phyloP scores from a whole-genome alignment of 2,888 invertebrate species.

The Drosophila seclusa region DNA sequence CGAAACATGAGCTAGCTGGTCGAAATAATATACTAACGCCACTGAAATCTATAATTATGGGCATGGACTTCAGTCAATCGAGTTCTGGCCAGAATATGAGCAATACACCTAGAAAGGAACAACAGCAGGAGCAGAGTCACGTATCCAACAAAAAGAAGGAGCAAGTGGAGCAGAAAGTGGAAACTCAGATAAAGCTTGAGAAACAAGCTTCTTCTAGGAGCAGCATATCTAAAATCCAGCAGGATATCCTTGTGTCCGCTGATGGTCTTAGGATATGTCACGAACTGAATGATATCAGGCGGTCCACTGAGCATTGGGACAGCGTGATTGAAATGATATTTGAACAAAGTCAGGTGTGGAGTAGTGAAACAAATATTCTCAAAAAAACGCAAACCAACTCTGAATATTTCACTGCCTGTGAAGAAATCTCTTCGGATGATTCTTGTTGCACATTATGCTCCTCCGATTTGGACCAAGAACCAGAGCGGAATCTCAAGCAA shows the following conservation, averaged over 20 bases:
- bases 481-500: not conserved
- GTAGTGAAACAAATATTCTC: not conserved
- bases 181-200: not conserved
- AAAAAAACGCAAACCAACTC: not conserved
- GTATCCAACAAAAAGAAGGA: not conserved
- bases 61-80: not conserved
- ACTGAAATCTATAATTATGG: constrained; percentile 28
- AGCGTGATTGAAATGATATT: constrained; percentile 16
- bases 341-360: not conserved
- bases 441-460: not conserved
- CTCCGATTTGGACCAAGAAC: not conserved
- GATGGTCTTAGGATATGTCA: constrained; percentile 11
- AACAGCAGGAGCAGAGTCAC: not conserved
- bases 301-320: constrained; percentile 24
- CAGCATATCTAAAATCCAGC: not conserved
- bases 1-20: constrained; percentile 13
- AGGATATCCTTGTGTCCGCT: not conserved
- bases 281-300: constrained; percentile 12
- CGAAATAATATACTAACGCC: constrained; percentile 2
- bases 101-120: too few species aligned
- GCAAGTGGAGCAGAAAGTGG: not conserved
- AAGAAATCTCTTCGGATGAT: not conserved
- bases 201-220: not conserved
- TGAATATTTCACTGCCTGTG: not conserved
- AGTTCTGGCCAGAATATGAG: too few species aligned